Base-by-base conservation (phyloP, 2,888 invertebrate species). In the Leptopilina myrica region DNA sequence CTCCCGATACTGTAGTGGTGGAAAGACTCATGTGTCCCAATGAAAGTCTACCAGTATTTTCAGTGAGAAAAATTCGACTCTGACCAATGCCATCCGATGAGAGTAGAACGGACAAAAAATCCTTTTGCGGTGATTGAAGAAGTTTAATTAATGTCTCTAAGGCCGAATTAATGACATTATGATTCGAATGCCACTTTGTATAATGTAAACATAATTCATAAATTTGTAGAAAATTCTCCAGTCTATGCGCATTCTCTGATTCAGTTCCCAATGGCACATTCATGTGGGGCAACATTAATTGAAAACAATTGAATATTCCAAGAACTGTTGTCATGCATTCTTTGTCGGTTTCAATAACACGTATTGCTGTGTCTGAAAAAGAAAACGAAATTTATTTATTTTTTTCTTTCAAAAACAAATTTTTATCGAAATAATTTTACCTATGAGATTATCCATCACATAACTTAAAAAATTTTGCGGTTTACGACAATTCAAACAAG, bases 121-220 rank as follows among this genome's bases (percentile, higher is more conserved):
- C 86, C 66, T 92, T 91, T 6, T 93, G 92, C 11, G 93, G 93
- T 77, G 91, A 91, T 83, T 93, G 93, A 9, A 94, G 86, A 8
- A 94, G 87, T 85, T 94, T 94, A 65, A 92, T 92, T 40, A 95
- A 89, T 86, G 92, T 88, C 91, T 99, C 98, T 89, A 98, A 93
- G 20, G 97, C 95, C 1, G 97, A 95, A 89, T 98, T 98, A 85
- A 97, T 95, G 79, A 98, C 94, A 91, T 98, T 98, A 91, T 98
- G 98, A 91, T 98, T 97, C 8, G 93, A 92, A 86, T 95, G 95
- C 43, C 93, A 93, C 79, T 91, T 90, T 0, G 95, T 93, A 92
- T 95, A 96, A 88, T 95, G 93, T 76, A 97, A 92, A 91, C 96
- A 96, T 79, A 96, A 93, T 91, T 96, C 95, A 90, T 96, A 97